A percentile compares a stretch with the other conserved stretches of the same genome.
Evolutionary conservation across 2,113 vertebrate species (phyloP).

Genomic region (Notothenia coriiceps): DNA sequence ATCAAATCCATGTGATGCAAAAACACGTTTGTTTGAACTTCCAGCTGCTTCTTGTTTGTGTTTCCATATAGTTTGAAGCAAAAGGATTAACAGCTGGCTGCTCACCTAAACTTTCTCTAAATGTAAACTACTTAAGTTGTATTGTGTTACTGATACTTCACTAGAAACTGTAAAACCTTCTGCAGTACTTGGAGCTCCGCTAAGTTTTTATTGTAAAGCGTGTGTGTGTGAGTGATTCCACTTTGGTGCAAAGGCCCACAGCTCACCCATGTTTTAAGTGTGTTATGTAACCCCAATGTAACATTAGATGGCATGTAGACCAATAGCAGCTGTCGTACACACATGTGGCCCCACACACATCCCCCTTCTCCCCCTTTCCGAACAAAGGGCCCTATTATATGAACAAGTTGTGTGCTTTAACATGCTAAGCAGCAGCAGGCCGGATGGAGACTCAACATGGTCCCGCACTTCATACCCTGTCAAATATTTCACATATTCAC

Average conservation of each 20-base stretch:
- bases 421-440: slow-evolving; percentile 1
- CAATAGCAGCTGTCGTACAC: slow-evolving; percentile 51
- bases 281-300: slow-evolving; percentile 54
- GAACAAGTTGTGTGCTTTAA: slow-evolving; percentile 17
- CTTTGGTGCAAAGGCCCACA: slow-evolving; percentile 23
- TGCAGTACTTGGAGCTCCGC: not conserved
- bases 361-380: slow-evolving; percentile 3
- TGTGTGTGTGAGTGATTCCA: slow-evolving; percentile 7
- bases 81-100: not conserved
- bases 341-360: slow-evolving; percentile 1
- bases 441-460: not conserved
- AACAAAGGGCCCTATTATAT: slow-evolving; percentile 49
- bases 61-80: not conserved
- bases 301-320: slow-evolving; percentile 54
- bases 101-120: not conserved
- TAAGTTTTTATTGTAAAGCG: slow-evolving; percentile 12
- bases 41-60: not conserved
- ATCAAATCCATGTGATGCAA: not conserved
- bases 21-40: not conserved
- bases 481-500: not conserved
- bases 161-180: not conserved
- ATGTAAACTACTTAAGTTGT: not conserved
- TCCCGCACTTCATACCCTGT: not conserved
- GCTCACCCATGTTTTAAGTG: slow-evolving; percentile 33
- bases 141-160: not conserved